These are phyloP conservation scores for Heliconius charithonia DNA, from an alignment of 2,888 invertebrate genomes.

Conservation along the genomic window DNA sequence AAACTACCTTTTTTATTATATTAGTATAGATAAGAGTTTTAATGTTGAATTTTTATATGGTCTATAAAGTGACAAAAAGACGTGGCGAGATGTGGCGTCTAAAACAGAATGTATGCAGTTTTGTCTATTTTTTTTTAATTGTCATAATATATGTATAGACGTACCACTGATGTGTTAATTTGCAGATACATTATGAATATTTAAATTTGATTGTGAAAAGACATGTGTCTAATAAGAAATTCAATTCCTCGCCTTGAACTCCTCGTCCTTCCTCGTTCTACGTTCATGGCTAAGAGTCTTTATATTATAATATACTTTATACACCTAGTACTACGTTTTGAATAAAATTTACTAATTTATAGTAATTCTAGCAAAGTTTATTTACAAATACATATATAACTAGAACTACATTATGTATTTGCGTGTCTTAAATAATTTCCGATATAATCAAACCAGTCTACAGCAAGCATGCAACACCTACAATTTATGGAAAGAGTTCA, in stretches of 20 bases:
- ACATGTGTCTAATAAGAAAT: neutral
- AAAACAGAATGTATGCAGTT: neutral
- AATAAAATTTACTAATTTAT: neutral
- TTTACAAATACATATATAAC: neutral
- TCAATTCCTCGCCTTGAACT: conserved; percentile 5
- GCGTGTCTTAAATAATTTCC: conserved; percentile 6
- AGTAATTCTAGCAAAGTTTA: neutral
- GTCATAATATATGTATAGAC: neutral
- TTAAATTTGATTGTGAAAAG: conserved; percentile 3
- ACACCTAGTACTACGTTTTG: neutral
- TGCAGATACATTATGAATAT: neutral
- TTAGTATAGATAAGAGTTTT: too few relatives aligned
- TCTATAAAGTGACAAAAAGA: too few relatives aligned
- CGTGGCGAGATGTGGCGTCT: neutral
- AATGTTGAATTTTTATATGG: too few relatives aligned
- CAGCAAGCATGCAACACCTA: conserved; percentile 1
- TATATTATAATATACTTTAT: conserved; percentile 6
- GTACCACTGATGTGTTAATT: neutral
- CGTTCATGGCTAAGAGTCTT: conserved; percentile 7
- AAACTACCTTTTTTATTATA: too few relatives aligned
- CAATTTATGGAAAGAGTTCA: conserved; percentile 2
- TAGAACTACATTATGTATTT: neutral
- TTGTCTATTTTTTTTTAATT: too few relatives aligned
- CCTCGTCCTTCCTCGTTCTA: too few relatives aligned
- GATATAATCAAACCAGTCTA: conserved; percentile 16